Base-by-base conservation (phyloP, 2,797 vertebrate species). In the Babyrousa celebensis region DNA sequence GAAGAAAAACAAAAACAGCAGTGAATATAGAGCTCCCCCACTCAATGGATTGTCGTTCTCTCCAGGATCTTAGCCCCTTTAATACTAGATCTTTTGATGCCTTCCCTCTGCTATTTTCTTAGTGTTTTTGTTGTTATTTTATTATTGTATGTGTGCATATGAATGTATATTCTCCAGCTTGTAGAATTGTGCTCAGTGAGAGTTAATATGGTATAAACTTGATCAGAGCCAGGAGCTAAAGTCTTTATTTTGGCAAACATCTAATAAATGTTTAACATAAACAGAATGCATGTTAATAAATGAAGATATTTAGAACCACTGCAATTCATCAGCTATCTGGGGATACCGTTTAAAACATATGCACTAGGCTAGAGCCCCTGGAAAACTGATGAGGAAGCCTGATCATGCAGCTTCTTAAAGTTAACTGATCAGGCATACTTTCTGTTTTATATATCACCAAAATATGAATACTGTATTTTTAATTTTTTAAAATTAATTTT, bases 181-280 rank as follows among this genome's bases (percentile, higher is more conserved):
- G 1, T 60, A 70, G 23, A 52, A 52, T 25, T 83, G 65, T 16
- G 11, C 21, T 40, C 80, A 82, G 4, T 82, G 16, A 91, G 29
- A 16, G 3, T 68, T 91, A 77, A 27, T 89, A 36, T 62, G 72
- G 58, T 85, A 63, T 54, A 48, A 52, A 83, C 32, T 91, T 58
- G 32, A 56, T 82, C 27, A 83, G 58, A 83, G 36, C 15, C 52
- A 74, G 54, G 43, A 80, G 18, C 58, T 79, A 82, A 96, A 85
- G 75, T 83, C 58, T 94, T 77, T 71, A 92, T 75, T 83, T 96
- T 32, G 83, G 82, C 25, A 86, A 48, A 52, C 62, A 32, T 36
- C 63, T 89, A 84, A 85, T 52, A 89, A 43, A 63, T 72, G 36
- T 74, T 96, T 89, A 74, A 60, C 7, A 77, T 54, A 62, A 70